A percentile compares a stretch with the other conserved stretches of the same genome.
Evolutionary conservation across 2,797 vertebrate genomes (phyloP).

Genomic region (Cossypha caffra): DNA sequence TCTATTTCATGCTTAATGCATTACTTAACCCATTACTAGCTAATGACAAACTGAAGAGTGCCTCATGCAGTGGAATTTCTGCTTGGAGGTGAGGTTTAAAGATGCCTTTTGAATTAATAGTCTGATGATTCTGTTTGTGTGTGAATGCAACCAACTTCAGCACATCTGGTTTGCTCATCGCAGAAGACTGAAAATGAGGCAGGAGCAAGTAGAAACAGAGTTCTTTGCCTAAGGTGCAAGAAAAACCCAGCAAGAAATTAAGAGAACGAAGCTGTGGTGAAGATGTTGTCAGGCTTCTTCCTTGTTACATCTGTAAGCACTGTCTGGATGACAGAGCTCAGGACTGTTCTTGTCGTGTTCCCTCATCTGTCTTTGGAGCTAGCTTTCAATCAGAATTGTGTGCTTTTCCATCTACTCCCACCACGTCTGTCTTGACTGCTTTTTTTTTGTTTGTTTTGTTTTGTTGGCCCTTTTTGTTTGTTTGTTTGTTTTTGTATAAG

Average conservation of each 20-base stretch:
- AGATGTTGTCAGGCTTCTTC: not conserved
- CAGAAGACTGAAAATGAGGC: not conserved
- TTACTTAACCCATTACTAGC: not conserved
- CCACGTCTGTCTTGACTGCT: not conserved
- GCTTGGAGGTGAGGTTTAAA: not conserved
- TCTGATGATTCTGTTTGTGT: not conserved
- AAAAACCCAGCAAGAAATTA: not conserved
- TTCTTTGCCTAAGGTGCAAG: not conserved
- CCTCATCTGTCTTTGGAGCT: not conserved
- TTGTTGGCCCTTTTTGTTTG: not conserved
- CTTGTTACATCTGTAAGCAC: not conserved
- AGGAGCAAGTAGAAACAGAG: not conserved
- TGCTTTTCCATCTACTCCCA: not conserved
- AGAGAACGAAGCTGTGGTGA: not conserved
- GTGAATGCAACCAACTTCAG: not conserved
- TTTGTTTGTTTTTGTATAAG: not conserved
- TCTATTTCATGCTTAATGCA: not conserved
- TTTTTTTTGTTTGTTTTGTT: not conserved
- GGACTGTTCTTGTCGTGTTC: not conserved
- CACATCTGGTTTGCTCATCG: not conserved
- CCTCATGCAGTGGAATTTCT: not conserved
- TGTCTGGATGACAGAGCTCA: not conserved
- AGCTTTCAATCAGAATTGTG: not conserved
- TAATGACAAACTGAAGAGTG: not conserved
- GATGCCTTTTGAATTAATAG: not conserved